Evolutionary conservation across 2,113 vertebrate genomes (phyloP).

Genomic region (Bolborhynchus lineola): DNA sequence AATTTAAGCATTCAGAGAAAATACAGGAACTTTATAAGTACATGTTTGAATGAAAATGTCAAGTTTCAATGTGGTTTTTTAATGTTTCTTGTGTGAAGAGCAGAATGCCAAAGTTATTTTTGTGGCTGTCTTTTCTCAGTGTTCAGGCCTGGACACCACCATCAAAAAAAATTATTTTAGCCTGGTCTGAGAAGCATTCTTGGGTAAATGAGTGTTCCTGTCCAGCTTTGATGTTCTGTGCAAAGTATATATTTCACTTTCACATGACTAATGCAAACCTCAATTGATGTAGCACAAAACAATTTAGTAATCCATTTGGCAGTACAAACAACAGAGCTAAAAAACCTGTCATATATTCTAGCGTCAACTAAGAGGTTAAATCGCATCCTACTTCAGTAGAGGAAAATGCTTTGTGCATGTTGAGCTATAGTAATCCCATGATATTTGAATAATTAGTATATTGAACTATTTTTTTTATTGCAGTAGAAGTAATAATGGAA

Average conservation of each 20-base stretch:
- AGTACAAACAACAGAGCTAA: not conserved
- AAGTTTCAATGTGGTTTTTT: not conserved
- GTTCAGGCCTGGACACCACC: not conserved
- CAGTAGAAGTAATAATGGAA: not conserved
- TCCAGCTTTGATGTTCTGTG: not conserved
- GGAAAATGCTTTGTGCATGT: not conserved
- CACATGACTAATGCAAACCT: not conserved
- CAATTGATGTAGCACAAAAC: rapidly evolving
- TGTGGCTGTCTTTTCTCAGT: not conserved
- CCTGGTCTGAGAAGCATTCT: not conserved
- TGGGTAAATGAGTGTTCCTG: not conserved
- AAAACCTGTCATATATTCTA: not conserved
- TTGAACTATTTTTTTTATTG: not conserved
- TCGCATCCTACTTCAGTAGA: not conserved
- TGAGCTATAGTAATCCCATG: not conserved
- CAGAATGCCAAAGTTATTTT: not conserved
- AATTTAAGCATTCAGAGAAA: not conserved
- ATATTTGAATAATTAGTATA: not conserved
- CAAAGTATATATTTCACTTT: not conserved
- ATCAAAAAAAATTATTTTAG: not conserved
- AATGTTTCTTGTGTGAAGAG: not conserved
- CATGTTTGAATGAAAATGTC: not conserved
- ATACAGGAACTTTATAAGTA: not conserved
- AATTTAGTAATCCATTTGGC: not conserved
- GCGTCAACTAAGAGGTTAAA: not conserved